phyloP scores from a whole-genome alignment of 2,113 vertebrate species.

The Oncorhynchus gorbuscha region DNA sequence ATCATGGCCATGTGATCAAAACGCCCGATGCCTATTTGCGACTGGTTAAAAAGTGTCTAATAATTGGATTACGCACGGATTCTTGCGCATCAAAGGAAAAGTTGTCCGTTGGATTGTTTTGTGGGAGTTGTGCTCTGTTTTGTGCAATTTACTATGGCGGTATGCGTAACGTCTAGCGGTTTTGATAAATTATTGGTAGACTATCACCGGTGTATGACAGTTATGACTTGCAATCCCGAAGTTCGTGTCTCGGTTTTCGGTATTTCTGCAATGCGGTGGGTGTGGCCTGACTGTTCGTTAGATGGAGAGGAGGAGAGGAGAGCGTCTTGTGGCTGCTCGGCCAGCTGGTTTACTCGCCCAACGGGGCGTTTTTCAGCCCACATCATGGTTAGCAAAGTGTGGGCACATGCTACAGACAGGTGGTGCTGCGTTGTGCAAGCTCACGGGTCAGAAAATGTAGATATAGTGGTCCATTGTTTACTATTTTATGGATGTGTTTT shows the following conservation, averaged over 20 bases:
- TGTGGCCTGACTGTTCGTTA: slow-evolving; percentile 49
- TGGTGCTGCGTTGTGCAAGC: no score
- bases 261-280: slow-evolving; percentile 63
- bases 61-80: background rate
- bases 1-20: background rate
- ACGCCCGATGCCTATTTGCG: no score
- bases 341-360: slow-evolving; percentile 12
- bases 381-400: background rate
- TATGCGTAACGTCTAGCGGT: background rate
- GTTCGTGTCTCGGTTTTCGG: slow-evolving; percentile 30
- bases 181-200: background rate
- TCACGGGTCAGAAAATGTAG: no score
- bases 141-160: background rate
- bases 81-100: background rate
- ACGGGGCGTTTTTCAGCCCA: background rate
- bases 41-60: background rate
- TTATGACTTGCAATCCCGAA: slow-evolving; percentile 34
- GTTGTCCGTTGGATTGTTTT: background rate
- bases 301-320: background rate
- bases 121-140: background rate
- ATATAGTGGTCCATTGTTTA: background rate
- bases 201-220: slow-evolving; percentile 19
- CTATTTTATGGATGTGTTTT: background rate
- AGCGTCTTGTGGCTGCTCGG: slow-evolving; percentile 1
- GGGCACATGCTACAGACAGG: background rate